Base-by-base conservation (phyloP, 2,113 vertebrate genomes). In the Colaptes auratus region DNA sequence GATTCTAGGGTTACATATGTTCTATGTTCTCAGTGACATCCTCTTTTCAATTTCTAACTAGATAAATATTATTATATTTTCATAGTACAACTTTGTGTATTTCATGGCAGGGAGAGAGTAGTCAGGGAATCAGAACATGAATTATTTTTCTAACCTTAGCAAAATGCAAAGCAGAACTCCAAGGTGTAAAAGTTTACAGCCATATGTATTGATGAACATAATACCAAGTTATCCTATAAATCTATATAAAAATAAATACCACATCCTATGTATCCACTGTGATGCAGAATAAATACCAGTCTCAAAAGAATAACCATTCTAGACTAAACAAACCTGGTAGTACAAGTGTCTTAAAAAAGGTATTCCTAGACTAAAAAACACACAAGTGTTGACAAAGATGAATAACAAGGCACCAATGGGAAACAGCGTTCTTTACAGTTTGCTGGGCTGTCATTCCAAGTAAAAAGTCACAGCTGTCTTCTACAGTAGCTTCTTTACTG, bases 21-120 rank as follows among this genome's bases (percentile, higher is more conserved):
- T 44, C 36, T 35, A 42, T 0, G 0, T 20, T 46, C 24, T 24
- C 50, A 55, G 28, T 44, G 25, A 44, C 11, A 58, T 0, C 1
- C 8, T 4, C 11, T 72, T 75, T 53, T 56, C 31, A 5, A 53
- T 48, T 28, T 76, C 20, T 61, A 30, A 4, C 17, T 21, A 52
- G 39, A 33, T 39, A 63, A 74, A 83, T 4, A 83, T 0, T 10
- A 12, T 28, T 56, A 23, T 2, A 8, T 52, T 52, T 17, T 61
- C 58, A 64, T 42, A 72, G 31, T 48, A 75, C 27, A 12, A 23
- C 24, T 50, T 9, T 12, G 24, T 3, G 21, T 25, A 48, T 28
- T 39, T 39, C 46, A 36, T 17, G 12, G 8, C 15, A 12, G 28
- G 3, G 7, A 8, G 6, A 2, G 7, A 42, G 25, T 27, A 28